Evolutionary conservation across 1,140 invertebrate species (phyloP), one percentile per base, ranked within the genome.

Genomic region (Zaprionus nigranus): DNA sequence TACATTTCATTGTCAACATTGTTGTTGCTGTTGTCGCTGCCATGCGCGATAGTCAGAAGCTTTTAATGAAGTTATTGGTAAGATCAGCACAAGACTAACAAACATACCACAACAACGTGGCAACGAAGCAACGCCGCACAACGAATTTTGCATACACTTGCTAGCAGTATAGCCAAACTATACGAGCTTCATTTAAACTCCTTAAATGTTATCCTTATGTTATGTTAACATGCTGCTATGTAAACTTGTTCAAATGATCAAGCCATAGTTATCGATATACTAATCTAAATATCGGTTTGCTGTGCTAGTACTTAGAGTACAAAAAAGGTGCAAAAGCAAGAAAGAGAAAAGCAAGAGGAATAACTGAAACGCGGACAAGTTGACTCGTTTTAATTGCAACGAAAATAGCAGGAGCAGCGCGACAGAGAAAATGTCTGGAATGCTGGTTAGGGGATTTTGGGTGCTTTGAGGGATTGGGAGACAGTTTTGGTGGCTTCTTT

Each of bases 1-100:
- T 80, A 87, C 84, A 87, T 87, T 87, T 87, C 83, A 87, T 82
- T 87, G 83, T 81, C 83, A 87, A 68, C 77, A 13, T 17, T 57
- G 64, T 40, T 38, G 61, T 28, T 24, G 46, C 5, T 64, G 73
- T 30, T 51, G 36, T 30, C 30, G 40, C 22, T 46, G 38, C 34
- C 3, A 59, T 69, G 49, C 38, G 13, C 49, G 59, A 62, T 74
- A 72, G 60, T 65, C 78, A 24, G n/a, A 40, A 30, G 62, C 69
- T 75, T 80, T 72, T 82, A 80, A 80, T 87, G 70, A 83, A 87
- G 75, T 83, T 87, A 83, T 87, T 87, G 80, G 84, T 36, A 61
- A 83, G 61, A 80, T 80, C 70, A 81, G 57, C 61, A 75, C 66
- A 64, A 75, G 73, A n/a, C 79, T 53, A 24, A 38, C 36, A 38